These are phyloP conservation scores for Wasmannia auropunctata DNA, from an alignment of 1,140 invertebrate genomes.

Conservation along the genomic window DNA sequence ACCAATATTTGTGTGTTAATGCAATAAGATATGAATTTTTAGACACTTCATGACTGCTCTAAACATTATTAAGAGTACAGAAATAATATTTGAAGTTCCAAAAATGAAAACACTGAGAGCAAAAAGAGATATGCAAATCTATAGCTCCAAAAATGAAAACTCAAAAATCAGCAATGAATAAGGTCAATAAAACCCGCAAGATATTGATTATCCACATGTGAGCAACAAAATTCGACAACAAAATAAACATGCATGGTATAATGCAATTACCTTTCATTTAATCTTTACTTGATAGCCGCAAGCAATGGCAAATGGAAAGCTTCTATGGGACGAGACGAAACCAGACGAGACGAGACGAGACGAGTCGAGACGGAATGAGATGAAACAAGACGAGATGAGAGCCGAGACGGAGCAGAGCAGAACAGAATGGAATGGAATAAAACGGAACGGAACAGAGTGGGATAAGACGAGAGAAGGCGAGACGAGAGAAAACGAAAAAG, in stretches of 20 bases:
- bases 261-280: constrained; percentile 78
- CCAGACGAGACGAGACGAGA: neutral
- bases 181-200: neutral
- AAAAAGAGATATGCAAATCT: neutral
- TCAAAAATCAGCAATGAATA: neutral
- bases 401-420: no score
- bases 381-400: neutral
- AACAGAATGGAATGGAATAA: neutral
- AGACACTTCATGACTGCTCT: no score
- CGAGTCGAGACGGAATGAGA: neutral
- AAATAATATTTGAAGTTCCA: neutral
- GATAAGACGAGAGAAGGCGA: neutral
- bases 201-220: neutral
- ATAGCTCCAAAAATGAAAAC: neutral
- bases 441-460: neutral
- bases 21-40: no score
- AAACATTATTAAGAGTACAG: neutral
- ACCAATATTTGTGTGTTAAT: no score
- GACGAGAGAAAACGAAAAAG: neutral
- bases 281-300: constrained; percentile 58
- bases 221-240: neutral
- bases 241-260: neutral
- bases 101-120: neutral
- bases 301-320: constrained; percentile 46
- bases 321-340: neutral